Evolutionary conservation across 2,113 vertebrate genomes (phyloP), one percentile per base, ranked within the genome.

Genomic region (Amphiprion ocellaris): DNA sequence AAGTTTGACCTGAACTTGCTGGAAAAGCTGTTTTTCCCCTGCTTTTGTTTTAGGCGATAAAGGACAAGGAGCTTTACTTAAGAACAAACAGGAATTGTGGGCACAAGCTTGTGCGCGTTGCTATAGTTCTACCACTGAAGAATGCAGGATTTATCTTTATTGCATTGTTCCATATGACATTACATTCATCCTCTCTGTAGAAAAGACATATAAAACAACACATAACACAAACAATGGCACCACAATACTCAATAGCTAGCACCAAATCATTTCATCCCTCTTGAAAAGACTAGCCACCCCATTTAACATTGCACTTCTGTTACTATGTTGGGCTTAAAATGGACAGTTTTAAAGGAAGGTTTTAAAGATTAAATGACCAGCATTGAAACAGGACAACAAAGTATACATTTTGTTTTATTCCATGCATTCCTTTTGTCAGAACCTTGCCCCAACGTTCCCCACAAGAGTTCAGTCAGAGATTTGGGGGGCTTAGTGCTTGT

Each of bases 1-100:
- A 63, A 56, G 61, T 80, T 70, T 89, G 69, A 81, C 81, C 81
- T 81, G 28, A 73, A 61, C 66, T 74, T 30, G 10, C 61, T 44
- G 46, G 56, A 52, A 72, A 78, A 50, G 10, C 37, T 44, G n/a
- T 86, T 26, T 83, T 61, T n/a, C 26, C 75, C 23, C 72, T 41
- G 5, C 30, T 70, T 79, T 79, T 59, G 69, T 75, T 71, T 84
- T 50, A 19, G 55, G 39, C 30, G 49, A 53, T 15, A 70, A 67
- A 63, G 24, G 16, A 26, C 11, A 33, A 23, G 21, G 23, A 52
- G 23, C 21, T 47, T 68, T 26, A 24, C 15, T 58, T 21, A 59
- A 41, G 53, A n/a, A 50, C 11, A 46, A 69, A 56, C 10, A 33
- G 54, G 8, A 19, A 33, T 3, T 19, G 21, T 44, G 2, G 33